phyloP scores from a whole-genome alignment of 2,888 invertebrate species.

The Plebejus argus region DNA sequence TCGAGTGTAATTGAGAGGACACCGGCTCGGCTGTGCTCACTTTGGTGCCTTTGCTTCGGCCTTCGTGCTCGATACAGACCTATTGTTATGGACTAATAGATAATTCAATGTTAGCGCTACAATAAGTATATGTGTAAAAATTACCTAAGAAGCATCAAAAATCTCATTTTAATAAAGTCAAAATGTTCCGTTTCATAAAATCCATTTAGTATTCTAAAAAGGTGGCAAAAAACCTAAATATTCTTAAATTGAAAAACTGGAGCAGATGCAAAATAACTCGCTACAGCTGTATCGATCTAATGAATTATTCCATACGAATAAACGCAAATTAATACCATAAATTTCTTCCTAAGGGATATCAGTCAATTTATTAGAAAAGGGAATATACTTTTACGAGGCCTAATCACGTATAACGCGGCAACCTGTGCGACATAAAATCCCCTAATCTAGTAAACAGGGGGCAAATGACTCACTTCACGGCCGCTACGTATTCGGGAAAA shows the following conservation, averaged over 20 bases:
- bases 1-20: slow-evolving; percentile 61
- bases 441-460: slow-evolving; percentile 79
- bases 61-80: not conserved
- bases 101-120: no score
- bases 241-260: not conserved
- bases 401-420: slow-evolving; percentile 48
- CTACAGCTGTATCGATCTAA: not conserved
- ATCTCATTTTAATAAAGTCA: not conserved
- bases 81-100: not conserved
- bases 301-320: slow-evolving; percentile 24
- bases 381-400: slow-evolving; percentile 38
- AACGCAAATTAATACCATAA: slow-evolving; percentile 25
- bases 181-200: not conserved
- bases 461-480: slow-evolving; percentile 78
- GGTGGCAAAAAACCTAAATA: not conserved
- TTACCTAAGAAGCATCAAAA: no score
- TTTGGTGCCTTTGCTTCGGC: slow-evolving; percentile 44
- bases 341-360: slow-evolving; percentile 25
- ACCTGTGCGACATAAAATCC: slow-evolving; percentile 75
- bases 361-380: slow-evolving; percentile 30
- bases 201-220: not conserved
- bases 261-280: not conserved
- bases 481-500: slow-evolving; percentile 65
- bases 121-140: no score
- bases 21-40: slow-evolving; percentile 55